These are phyloP conservation scores for Penelope pileata DNA, from an alignment of 2,113 vertebrate species.

Conservation along the genomic window DNA sequence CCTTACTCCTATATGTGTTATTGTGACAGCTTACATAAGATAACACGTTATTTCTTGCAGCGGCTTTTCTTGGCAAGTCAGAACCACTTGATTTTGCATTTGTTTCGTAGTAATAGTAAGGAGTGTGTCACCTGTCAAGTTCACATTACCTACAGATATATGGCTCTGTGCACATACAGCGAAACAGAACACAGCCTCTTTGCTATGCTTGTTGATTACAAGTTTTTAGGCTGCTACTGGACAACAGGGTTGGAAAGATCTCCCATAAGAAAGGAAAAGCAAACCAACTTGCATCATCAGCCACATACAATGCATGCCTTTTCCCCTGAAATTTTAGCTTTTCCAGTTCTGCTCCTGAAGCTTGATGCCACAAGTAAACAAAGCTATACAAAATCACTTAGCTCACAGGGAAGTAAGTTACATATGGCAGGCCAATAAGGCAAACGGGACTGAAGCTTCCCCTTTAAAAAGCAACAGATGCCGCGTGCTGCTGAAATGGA, in stretches of 20 bases:
- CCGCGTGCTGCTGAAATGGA: not conserved
- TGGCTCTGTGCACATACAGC: not conserved
- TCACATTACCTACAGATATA: not conserved
- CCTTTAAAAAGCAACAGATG: not conserved
- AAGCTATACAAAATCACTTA: slow-evolving; percentile 6
- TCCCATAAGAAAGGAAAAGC: not conserved
- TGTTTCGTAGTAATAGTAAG: not conserved
- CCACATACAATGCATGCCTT: not conserved
- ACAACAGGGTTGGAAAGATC: not conserved
- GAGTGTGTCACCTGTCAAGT: not conserved
- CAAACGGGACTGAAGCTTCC: not conserved
- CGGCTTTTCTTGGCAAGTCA: not conserved
- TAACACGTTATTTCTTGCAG: not conserved
- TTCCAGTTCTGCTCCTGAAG: not conserved
- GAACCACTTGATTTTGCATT: not conserved
- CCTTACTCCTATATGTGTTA: not conserved
- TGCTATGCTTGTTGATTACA: not conserved
- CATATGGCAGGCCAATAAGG: not conserved
- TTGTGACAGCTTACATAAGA: not conserved
- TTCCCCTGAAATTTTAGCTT: not conserved
- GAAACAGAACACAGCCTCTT: not conserved
- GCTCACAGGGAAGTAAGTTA: not conserved
- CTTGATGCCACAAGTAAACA: not conserved
- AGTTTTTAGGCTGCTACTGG: not conserved
- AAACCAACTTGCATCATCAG: not conserved